Evolutionary conservation across 2,113 vertebrate species (phyloP), one percentile per base, ranked within the genome.

Genomic region (Drymodes brunneopygia): DNA sequence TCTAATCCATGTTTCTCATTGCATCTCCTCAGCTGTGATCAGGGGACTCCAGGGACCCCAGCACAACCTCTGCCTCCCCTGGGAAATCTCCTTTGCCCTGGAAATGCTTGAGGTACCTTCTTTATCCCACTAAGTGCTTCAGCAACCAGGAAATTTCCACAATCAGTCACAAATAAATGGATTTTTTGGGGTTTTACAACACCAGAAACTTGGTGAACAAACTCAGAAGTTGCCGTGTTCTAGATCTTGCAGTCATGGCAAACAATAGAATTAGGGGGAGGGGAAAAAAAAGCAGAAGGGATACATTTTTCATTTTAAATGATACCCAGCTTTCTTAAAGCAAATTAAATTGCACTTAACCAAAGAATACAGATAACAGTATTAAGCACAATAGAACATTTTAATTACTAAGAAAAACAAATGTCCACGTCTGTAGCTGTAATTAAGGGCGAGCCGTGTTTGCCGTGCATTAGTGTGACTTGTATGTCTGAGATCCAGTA

Each of bases 341-440:
- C 92, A 96, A 97, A 97, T 95, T 91, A 97, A 97, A 90, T 91
- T 95, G 81, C 66, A 97, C 47, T 97, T 96, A 95, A 94, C 65
- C 56, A 72, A 94, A 83, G 87, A 86, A 87, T 97, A 92, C 82
- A 66, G 70, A 92, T 95, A 97, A 94, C 81, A 87, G 91, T 92
- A 96, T 96, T 97, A 97, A 87, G 72, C 92, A 86, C 85, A 61
- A 82, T 95, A 47, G 93, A 78, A 77, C 87, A 74, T 97, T 97
- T 97, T 96, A 97, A 96, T 96, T 94, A 95, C 91, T 92, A 92
- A 95, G 93, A 31, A 83, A 95, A 97, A 97, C 87, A 91, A 97
- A 97, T 95, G 86, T 67, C 57, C 51, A 3, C 69, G 74, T 90
- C 75, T 79, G 62, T 62, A 84, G 91, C 72, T 66, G 82, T 96